Conservation (phyloP, 1,140 invertebrate species). For the Nasonia vitripennis region DNA sequence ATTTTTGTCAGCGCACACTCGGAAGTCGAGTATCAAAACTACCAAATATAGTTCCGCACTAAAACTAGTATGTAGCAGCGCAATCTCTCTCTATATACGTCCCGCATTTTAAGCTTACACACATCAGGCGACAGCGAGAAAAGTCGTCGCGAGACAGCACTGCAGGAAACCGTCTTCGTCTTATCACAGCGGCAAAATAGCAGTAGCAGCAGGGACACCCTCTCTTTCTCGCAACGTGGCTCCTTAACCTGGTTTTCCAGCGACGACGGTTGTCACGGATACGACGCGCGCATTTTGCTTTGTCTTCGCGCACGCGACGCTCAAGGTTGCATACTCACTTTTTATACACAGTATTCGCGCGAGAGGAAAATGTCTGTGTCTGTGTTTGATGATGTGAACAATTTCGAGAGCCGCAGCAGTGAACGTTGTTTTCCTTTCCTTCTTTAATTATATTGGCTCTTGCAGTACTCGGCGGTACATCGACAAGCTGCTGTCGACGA, state of each 20-base stretch:
- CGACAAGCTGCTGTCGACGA: not conserved
- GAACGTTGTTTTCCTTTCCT: not conserved
- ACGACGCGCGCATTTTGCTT: not conserved
- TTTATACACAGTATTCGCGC: not conserved
- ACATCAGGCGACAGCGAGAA: not conserved
- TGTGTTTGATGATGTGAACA: not conserved
- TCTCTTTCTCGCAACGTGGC: not conserved
- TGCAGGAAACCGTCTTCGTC: not conserved
- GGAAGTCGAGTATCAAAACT: not conserved
- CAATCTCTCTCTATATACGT: not conserved
- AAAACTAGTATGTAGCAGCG: too few species aligned
- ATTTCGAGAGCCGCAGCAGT: not conserved
- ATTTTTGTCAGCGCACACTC: too few species aligned
- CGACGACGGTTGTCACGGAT: not conserved
- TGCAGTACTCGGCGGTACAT: not conserved
- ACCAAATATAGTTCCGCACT: too few species aligned
- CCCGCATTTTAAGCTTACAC: not conserved
- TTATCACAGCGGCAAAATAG: not conserved
- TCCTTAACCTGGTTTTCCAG: conserved; percentile 32
- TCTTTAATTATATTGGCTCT: not conserved
- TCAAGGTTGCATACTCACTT: conserved; percentile 24
- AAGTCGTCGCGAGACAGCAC: not conserved
- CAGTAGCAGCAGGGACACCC: not conserved
- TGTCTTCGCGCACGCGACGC: not conserved
- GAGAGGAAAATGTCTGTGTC: not conserved